Evolutionary conservation across 2,113 vertebrate species (phyloP), one percentile per base, ranked within the genome.

Genomic region (Leucoraja erinaceus): DNA sequence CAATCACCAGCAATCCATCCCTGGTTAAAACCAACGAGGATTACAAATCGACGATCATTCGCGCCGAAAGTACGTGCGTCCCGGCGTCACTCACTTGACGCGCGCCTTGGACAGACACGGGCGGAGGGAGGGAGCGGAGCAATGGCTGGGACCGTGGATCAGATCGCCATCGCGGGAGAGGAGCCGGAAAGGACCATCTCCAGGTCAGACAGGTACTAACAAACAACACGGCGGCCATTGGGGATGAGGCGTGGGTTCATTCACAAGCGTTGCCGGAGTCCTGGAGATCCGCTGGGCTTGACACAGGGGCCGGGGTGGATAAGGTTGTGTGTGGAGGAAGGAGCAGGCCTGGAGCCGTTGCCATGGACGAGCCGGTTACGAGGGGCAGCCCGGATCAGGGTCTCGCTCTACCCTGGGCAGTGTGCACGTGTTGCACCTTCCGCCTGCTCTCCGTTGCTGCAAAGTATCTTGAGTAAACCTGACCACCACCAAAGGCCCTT

Each of bases 151-250:
- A 91, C 59, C 66, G 90, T 91, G 90, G 68, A 91, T 11, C 66
- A 91, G 90, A 54, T 91, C 3, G 90, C 25, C 0, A 12, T 22
- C 18, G 68, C 12, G 33, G 90, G 20, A 54, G 90, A 91, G 68
- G 90, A 91, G 0, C 18, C 10, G 88, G 83, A 88, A 5, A 22
- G 90, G 18, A 9, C 3, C 66, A 91, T 91, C 90, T 91, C 66
- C 33, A 91, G 90, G 68, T 91, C 90, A 54, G 68, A 91, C 90
- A 91, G 90, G 90, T 91, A 91, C 1, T 5, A 25, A 1, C 31
- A 38, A 38, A 66, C 7, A 22, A 4, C n/a, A 90, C 12, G 16
- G 86, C 22, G 63, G 2, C 31, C 63, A 28, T 3, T 11, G 56
- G 25, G 38, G 4, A 9, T 31, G 59, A n/a, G 22, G 14, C 63